Conservation (phyloP, 2,113 vertebrate genomes). For the Ceyx margarethae region DNA sequence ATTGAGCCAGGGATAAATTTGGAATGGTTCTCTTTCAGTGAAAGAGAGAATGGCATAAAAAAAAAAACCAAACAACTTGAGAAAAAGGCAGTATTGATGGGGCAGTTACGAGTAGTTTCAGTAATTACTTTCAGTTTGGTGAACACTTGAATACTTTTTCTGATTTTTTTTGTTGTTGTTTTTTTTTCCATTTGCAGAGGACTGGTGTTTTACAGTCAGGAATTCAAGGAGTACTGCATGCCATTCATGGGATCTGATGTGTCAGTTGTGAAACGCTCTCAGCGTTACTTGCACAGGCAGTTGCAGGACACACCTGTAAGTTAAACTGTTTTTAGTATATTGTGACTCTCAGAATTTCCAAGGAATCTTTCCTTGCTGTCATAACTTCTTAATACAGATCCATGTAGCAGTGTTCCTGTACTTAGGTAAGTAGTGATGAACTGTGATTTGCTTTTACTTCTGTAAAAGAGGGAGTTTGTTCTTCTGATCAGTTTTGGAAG, state of each 20-base stretch:
- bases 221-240: conserved; percentile 84
- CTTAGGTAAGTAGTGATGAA: not conserved
- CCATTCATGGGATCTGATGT: conserved; percentile 90
- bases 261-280: conserved; percentile 91
- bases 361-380: not conserved
- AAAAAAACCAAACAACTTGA: not conserved
- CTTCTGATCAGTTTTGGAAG: not conserved
- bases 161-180: not conserved
- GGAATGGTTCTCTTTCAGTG: not conserved
- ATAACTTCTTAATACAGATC: not conserved
- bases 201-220: conserved; percentile 83
- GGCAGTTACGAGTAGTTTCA: not conserved
- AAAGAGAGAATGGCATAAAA: not conserved
- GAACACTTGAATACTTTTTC: not conserved
- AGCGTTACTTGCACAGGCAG: conserved; percentile 85
- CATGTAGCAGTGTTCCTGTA: not conserved
- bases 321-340: not conserved
- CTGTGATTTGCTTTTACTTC: not conserved
- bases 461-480: not conserved
- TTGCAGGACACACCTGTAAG: conserved; percentile 84
- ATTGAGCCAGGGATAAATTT: not conserved
- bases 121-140: not conserved
- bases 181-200: conserved; percentile 71
- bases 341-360: not conserved
- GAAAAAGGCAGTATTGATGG: not conserved